Conservation (phyloP, 2,113 vertebrate genomes). For the Guaruba guarouba region DNA sequence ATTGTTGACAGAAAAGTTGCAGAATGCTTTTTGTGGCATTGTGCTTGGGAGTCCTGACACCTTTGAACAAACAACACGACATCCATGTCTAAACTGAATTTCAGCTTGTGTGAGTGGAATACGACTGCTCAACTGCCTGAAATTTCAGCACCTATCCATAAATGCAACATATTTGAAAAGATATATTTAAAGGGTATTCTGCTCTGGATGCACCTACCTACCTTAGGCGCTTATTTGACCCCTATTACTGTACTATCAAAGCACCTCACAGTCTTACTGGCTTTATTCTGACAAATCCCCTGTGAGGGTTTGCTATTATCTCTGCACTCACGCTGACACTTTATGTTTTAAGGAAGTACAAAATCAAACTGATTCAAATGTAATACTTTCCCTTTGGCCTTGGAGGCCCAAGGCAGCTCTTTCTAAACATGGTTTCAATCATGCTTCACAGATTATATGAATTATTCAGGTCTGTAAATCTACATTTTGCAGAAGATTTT, state of each 20-base stretch:
- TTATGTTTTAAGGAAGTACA: slow-evolving; percentile 58
- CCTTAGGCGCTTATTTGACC: slow-evolving; percentile 4
- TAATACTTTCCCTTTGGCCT: slow-evolving; percentile 63
- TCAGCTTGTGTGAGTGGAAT: neutral
- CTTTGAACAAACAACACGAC: neutral
- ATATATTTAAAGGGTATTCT: neutral
- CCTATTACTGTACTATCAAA: slow-evolving; percentile 38
- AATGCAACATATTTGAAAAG: neutral
- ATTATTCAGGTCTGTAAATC: slow-evolving; percentile 66
- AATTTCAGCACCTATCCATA: neutral
- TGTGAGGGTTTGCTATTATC: slow-evolving; percentile 28
- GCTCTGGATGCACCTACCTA: neutral
- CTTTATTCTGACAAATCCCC: neutral
- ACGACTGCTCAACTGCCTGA: neutral
- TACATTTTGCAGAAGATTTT: slow-evolving; percentile 52
- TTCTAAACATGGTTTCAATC: slow-evolving; percentile 67
- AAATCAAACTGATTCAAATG: slow-evolving; percentile 63
- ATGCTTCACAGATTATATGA: slow-evolving; percentile 63
- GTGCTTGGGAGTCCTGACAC: neutral
- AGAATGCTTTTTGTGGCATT: neutral
- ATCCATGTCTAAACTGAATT: neutral
- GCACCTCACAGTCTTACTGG: neutral
- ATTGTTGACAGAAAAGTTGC: neutral
- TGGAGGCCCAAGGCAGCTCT: slow-evolving; percentile 55
- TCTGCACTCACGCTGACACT: slow-evolving; percentile 18